phyloP scores from a whole-genome alignment of 2,888 invertebrate genomes.

The Labia minor region DNA sequence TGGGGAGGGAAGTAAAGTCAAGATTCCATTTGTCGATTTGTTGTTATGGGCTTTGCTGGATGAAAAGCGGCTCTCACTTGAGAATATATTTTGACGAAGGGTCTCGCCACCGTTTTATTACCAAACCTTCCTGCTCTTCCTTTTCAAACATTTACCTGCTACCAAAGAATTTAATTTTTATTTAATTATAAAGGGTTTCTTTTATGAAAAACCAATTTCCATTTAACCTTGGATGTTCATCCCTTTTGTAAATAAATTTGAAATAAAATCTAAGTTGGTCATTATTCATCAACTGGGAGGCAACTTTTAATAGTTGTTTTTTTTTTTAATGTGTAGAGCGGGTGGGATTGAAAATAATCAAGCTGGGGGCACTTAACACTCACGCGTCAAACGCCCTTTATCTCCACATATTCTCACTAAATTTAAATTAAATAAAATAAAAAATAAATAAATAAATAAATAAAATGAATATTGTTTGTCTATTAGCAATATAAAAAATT shows the following conservation, averaged over 20 bases:
- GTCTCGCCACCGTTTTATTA: too few species aligned
- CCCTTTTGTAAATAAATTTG: constrained; percentile 5
- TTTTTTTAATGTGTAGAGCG: neutral
- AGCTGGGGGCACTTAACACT: neutral
- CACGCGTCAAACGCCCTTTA: neutral
- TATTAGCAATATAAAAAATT: neutral
- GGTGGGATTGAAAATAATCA: neutral
- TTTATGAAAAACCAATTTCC: constrained; percentile 1
- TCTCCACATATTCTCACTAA: neutral
- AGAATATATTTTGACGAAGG: too few species aligned
- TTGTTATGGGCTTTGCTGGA: too few species aligned
- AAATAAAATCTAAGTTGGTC: neutral
- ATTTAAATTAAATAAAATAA: constrained; percentile 1
- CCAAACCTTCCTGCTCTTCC: too few species aligned
- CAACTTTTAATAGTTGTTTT: neutral
- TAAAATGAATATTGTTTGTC: neutral
- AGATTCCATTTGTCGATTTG: too few species aligned
- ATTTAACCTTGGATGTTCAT: neutral
- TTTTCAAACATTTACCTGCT: too few species aligned
- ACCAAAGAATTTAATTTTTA: neutral
- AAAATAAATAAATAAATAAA: too few species aligned
- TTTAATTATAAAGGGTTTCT: neutral
- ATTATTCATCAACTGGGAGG: neutral
- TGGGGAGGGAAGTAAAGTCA: too few species aligned
- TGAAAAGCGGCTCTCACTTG: too few species aligned